Evolutionary conservation across 2,113 vertebrate species (phyloP).

Genomic region (Melanerpes formicivorus): DNA sequence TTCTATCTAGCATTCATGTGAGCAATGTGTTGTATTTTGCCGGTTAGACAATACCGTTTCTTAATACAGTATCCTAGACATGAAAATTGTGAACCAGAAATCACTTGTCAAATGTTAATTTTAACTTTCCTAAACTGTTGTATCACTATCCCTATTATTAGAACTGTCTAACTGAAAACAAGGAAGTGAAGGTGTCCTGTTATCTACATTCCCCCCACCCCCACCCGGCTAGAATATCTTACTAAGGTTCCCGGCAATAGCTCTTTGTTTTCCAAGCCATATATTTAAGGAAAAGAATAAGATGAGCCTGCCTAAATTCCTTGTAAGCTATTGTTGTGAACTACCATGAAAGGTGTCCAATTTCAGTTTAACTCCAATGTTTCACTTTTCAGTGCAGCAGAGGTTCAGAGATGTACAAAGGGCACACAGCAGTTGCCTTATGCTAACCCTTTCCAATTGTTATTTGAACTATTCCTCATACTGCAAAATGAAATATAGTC

Average conservation of each 20-base stretch:
- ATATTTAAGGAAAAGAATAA: constrained; percentile 5
- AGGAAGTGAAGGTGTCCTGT: background rate
- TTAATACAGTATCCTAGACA: constrained; percentile 43
- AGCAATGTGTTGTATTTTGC: constrained; percentile 50
- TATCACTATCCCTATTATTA: constrained; percentile 62
- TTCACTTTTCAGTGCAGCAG: background rate
- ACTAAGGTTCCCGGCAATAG: background rate
- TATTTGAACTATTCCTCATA: background rate
- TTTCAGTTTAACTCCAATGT: background rate
- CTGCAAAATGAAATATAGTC: background rate
- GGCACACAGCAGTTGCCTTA: background rate
- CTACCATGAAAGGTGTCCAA: background rate
- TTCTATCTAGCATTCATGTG: background rate
- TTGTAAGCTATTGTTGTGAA: background rate
- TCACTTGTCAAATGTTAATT: constrained; percentile 69
- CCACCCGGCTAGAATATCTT: background rate
- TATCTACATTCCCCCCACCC: background rate
- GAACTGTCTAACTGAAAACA: constrained; percentile 34
- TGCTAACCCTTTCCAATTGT: background rate
- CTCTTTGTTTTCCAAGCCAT: constrained; percentile 3
- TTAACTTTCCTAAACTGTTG: constrained; percentile 49
- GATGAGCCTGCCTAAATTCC: background rate
- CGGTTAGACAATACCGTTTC: constrained; percentile 26
- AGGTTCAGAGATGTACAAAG: background rate
- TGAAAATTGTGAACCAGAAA: constrained; percentile 59